Conservation (phyloP, 2,888 invertebrate species). For the Thymelicus lineola region DNA sequence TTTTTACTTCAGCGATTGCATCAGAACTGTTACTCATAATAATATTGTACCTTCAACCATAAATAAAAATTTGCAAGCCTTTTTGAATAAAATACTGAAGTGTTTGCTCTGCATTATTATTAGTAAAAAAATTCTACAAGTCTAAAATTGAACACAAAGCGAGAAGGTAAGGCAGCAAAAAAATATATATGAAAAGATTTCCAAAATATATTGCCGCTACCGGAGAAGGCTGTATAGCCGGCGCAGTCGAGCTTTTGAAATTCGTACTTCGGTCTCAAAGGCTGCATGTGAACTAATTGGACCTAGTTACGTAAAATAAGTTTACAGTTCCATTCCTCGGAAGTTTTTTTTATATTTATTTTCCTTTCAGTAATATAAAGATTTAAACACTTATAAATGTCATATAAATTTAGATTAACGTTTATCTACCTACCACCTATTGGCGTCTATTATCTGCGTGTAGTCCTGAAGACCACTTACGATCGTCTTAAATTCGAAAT, state of each 20-base stretch:
- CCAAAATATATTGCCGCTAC: conserved; percentile 31
- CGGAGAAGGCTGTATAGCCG: conserved; percentile 25
- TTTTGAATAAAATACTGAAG: not conserved
- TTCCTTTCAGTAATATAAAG: conserved; percentile 3
- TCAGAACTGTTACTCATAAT: not conserved
- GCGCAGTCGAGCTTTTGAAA: conserved; percentile 34
- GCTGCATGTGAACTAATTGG: conserved; percentile 38
- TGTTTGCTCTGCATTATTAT: not conserved
- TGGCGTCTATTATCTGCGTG: no score
- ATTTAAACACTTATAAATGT: conserved; percentile 2
- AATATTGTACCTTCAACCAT: not conserved
- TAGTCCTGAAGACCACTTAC: no score
- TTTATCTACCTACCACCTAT: no score
- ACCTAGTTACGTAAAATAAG: conserved; percentile 35
- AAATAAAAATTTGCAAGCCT: not conserved
- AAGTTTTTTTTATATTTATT: conserved; percentile 22
- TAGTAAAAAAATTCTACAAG: not conserved
- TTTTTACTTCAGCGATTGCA: not conserved
- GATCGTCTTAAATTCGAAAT: no score
- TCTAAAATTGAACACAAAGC: conserved; percentile 21
- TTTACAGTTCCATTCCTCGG: conserved; percentile 28
- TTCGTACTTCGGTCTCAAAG: conserved; percentile 30
- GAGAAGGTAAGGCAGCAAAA: conserved; percentile 8
- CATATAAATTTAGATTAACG: no score
- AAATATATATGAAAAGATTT: conserved; percentile 32